phyloP scores from a whole-genome alignment of 2,113 vertebrate species.

The Gallinago undulata region DNA sequence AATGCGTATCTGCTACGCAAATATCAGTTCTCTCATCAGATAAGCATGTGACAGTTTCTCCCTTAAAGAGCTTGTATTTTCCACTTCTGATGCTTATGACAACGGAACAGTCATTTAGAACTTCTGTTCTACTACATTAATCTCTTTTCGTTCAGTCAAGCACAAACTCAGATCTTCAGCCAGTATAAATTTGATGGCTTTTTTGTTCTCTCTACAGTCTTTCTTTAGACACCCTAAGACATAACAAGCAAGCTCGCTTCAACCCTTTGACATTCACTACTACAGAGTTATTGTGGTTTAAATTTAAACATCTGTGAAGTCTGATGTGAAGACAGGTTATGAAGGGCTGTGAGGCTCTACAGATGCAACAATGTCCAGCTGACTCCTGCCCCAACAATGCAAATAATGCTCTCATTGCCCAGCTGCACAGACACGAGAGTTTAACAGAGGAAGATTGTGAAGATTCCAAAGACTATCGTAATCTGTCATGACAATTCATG shows the following conservation, averaged over 20 bases:
- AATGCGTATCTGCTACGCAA: background rate
- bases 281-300: background rate
- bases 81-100: background rate
- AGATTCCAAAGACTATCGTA: background rate
- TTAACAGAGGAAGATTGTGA: background rate
- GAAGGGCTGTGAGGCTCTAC: background rate
- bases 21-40: background rate
- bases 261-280: background rate
- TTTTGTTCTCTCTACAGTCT: background rate
- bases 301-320: background rate
- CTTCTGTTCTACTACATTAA: constrained; percentile 4
- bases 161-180: background rate
- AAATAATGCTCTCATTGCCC: background rate
- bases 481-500: background rate
- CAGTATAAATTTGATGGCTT: background rate
- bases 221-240: background rate
- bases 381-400: background rate
- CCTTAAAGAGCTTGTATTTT: background rate
- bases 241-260: background rate
- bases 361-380: background rate
- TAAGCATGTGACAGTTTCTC: background rate
- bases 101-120: background rate
- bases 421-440: constrained; percentile 12
- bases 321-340: background rate
- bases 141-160: background rate